Evolutionary conservation across 2,888 invertebrate species (phyloP), one percentile per base, ranked within the genome.

Genomic region (Venustoraphidia nigricollis): DNA sequence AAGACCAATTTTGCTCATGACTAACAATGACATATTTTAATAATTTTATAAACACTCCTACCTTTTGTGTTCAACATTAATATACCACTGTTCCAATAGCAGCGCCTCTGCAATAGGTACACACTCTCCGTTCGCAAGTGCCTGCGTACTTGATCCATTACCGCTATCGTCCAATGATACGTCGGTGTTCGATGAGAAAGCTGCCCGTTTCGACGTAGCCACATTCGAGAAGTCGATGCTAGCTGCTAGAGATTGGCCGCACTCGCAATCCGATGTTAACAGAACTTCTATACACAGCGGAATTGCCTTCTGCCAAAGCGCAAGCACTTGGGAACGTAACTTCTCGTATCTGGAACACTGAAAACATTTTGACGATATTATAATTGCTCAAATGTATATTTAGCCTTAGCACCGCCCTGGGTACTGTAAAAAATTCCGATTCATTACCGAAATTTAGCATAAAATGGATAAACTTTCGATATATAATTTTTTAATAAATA

Each of bases 231-330:
- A 36, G 38, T 47, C 42, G 11, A 57, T 11, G 64, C 62, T 51
- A 64, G 61, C 48, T 60, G 60, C 34, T 56, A 55, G 11, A 68
- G 69, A 34, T 17, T 43, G 38, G 10, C 47, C 47, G 57, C 78
- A 77, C 51, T 70, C 67, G 66, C 89, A 90, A 55, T 79, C 74
- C 42, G 85, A 81, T 53, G 81, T 81, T 51, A 90, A 70, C 50
- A 87, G 67, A 44, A 89, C 87, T 67, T 90, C 89, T 52, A 91
- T 79, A 64, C 85, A 86, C 58, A 89, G 70, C 2, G 85, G 83
- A 51, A 82, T 77, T 55, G 75, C 74, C 58, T 83, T 82, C 51
- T 73, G 72, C 78, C 82, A 84, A 56, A 85, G 66, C 50, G 79
- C 72, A 55, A 76, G 67, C 59, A 78, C 71, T 58, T 75, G 73